These are phyloP conservation scores for Phyllostomus discolor DNA, from an alignment of 2,113 vertebrate species.

Conservation along the genomic window DNA sequence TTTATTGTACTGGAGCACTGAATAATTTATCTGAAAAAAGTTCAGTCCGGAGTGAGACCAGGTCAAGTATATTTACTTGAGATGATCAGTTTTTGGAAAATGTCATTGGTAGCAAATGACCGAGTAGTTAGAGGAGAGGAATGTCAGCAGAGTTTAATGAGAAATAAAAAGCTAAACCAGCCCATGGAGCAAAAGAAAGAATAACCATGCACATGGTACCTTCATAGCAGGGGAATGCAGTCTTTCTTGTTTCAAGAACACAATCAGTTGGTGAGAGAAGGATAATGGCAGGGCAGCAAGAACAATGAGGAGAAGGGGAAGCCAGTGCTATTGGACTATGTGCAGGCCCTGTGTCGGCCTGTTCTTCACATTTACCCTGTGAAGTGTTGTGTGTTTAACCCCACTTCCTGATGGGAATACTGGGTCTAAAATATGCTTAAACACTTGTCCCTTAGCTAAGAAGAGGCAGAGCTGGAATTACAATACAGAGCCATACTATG, in stretches of 20 bases:
- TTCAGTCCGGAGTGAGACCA: background rate
- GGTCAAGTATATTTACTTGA: background rate
- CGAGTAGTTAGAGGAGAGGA: background rate
- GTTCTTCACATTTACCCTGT: background rate
- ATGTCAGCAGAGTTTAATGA: background rate
- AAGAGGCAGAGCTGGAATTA: background rate
- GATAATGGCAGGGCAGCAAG: background rate
- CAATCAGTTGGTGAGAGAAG: background rate
- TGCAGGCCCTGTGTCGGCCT: too few species aligned
- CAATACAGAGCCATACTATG: background rate
- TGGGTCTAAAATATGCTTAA: background rate
- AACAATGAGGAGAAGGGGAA: background rate
- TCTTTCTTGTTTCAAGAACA: background rate
- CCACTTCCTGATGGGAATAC: background rate
- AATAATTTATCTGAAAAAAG: background rate
- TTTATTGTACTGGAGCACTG: background rate
- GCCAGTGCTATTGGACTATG: accelerated
- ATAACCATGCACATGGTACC: background rate
- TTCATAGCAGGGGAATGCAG: background rate
- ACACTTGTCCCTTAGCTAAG: background rate
- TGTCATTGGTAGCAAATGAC: background rate
- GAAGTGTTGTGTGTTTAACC: background rate
- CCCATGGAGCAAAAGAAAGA: background rate
- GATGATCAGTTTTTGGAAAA: background rate
- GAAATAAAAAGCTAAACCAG: background rate